Percentiles rank a stretch among this genome's conserved stretches.
phyloP scores from a whole-genome alignment of 2,888 invertebrate genomes.

The Anticlea derivata region DNA sequence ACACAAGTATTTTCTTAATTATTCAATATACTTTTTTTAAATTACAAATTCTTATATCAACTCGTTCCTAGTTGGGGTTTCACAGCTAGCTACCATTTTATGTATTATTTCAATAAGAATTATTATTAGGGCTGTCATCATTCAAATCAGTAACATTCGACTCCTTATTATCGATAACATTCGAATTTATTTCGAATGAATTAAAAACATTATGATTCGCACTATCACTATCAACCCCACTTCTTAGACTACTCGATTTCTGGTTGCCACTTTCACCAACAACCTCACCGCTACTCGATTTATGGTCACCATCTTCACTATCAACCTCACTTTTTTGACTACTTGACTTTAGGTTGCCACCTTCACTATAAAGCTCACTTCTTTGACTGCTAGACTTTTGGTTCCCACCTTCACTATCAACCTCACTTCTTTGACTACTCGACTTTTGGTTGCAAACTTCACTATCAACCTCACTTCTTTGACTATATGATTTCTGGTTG shows the following conservation, averaged over 20 bases:
- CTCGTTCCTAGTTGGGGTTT: conserved; percentile 50
- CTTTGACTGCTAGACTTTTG: not conserved
- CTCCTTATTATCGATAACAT: conserved; percentile 63
- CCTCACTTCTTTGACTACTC: conserved; percentile 2
- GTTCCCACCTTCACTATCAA: not conserved
- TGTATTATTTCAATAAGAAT: conserved; percentile 64
- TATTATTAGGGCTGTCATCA: conserved; percentile 75
- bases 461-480: conserved; percentile 45
- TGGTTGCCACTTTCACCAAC: not conserved
- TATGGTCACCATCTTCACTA: not conserved
- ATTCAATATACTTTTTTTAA: not conserved
- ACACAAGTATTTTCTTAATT: not conserved
- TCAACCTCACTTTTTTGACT: conserved; percentile 36
- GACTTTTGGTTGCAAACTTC: conserved; percentile 33
- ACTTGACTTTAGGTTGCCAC: not conserved
- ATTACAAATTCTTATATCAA: conserved; percentile 23
- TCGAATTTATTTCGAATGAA: conserved; percentile 75
- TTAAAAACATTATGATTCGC: conserved; percentile 50
- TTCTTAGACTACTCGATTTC: conserved; percentile 15
- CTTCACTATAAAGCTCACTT: not conserved
- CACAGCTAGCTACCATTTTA: conserved; percentile 53
- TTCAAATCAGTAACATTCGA: conserved; percentile 52
- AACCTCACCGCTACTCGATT: conserved; percentile 42
- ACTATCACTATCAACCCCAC: conserved; percentile 50
- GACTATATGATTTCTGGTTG: conserved; percentile 1